Conservation (phyloP, 2,888 invertebrate species). For the Drosophila heteroneura region DNA sequence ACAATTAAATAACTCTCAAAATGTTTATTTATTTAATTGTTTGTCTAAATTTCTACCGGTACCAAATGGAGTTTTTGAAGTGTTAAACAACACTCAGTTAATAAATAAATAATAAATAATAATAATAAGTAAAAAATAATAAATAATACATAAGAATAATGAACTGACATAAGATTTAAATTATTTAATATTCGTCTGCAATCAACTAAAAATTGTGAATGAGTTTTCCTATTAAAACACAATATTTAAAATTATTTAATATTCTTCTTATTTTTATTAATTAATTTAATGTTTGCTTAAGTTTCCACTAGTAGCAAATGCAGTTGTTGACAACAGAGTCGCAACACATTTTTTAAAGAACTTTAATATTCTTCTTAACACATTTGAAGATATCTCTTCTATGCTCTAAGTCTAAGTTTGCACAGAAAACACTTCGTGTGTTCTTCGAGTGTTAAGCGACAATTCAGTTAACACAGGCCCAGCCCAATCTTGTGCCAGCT, state of each 20-base stretch:
- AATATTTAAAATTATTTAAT: background rate
- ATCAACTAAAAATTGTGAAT: background rate
- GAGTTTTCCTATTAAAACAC: background rate
- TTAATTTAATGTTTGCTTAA: background rate
- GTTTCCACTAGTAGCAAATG: background rate
- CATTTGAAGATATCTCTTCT: background rate
- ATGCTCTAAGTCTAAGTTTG: background rate
- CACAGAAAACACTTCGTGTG: slow-evolving; percentile 7
- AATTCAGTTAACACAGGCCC: slow-evolving; percentile 13
- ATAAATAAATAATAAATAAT: too few species aligned
- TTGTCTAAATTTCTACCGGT: background rate
- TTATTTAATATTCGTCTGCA: background rate
- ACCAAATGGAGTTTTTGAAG: background rate
- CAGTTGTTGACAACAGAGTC: background rate
- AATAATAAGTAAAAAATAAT: too few species aligned
- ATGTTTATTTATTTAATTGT: background rate
- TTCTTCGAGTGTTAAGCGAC: slow-evolving; percentile 9
- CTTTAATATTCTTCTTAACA: background rate
- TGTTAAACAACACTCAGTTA: background rate
- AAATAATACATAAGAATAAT: too few species aligned
- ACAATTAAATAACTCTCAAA: background rate
- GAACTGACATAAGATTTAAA: accelerated
- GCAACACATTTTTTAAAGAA: background rate
- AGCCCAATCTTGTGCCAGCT: slow-evolving; percentile 37
- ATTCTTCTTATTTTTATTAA: background rate